Conservation (phyloP, 30 jellyfish, hydroid and myxozoan genomes). For the Catostylus mosaicus region DNA sequence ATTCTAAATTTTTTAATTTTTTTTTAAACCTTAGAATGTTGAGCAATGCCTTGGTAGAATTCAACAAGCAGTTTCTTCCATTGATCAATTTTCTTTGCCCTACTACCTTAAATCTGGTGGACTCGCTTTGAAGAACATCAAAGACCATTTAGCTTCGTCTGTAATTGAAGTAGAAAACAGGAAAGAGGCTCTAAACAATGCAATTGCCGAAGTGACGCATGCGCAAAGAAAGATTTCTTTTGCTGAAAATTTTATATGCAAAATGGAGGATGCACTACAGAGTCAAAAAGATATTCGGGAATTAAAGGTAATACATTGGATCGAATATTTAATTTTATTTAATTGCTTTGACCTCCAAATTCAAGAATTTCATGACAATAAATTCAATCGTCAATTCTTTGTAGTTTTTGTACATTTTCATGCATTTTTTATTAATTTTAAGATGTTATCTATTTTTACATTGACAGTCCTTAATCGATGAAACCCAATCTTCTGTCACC, state of each 20-base stretch:
- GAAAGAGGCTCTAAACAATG: conserved; percentile 26
- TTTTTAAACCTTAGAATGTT: conserved; percentile 14
- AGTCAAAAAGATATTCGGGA: background rate
- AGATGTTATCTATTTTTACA: background rate
- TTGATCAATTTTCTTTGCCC: conserved; percentile 28
- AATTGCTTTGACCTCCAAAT: too few species aligned
- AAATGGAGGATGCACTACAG: background rate
- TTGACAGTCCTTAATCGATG: background rate
- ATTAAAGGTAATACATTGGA: background rate
- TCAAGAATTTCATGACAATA: too few species aligned
- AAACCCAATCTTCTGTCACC: background rate
- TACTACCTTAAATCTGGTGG: conserved; percentile 41
- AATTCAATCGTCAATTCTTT: too few species aligned
- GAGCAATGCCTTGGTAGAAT: conserved; percentile 44
- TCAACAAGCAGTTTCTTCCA: conserved; percentile 27
- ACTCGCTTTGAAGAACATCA: conserved; percentile 41
- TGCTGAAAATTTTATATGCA: background rate
- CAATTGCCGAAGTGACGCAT: conserved; percentile 19
- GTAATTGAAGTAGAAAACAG: conserved; percentile 42
- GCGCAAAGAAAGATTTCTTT: conserved; percentile 12
- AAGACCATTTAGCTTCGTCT: conserved; percentile 50
- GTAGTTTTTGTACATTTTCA: background rate
- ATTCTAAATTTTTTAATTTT: background rate
- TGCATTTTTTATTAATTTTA: background rate
- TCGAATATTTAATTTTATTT: too few species aligned